Base-by-base conservation (phyloP, 1,140 invertebrate species). In the Pogonognathellus flavescens region DNA sequence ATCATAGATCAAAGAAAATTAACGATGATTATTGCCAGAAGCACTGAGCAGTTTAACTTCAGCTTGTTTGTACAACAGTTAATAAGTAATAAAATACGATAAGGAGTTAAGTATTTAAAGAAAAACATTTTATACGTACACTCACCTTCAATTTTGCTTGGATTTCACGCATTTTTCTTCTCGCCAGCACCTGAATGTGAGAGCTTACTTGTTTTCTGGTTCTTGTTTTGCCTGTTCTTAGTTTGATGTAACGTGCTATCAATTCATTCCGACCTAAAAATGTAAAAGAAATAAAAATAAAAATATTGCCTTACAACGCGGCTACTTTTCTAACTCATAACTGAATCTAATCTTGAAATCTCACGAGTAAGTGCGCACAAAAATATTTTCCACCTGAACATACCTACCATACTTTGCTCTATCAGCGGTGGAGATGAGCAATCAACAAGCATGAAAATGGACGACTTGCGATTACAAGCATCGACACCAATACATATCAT, bases 131-230 rank as follows among this genome's bases (percentile, higher is more conserved):
- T 41, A 41, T 66, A 66, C 10, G 22, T 66, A 16, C 11, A 83
- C 82, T 95, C 94, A 99, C 96, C 96, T 98, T 98, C 90, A 97
- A 94, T 94, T 98, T 99, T 89, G 96, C 95, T 92, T 98, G 96
- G 90, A 98, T 97, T 93, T 99, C 98, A 88, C 98, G 94, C 83
- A 99, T 93, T 94, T 99, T 99, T 92, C 98, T 93, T 91, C 98
- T 94, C 80, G 98, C 98, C 87, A 99, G 93, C 87, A 99, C 98
- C 92, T 99, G 98, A 92, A 99, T 99, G 91, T 99, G 98, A 89
- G 97, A 99, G 88, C 97, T 99, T 89, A 99, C 98, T 93, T 99
- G 98, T 92, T 99, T 99, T 90, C 98, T 93, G 90, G 98, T 99
- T 91, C 99, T 94, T 91, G 98, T 99, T 92, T 99, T 99, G 81